phyloP scores from a whole-genome alignment of 2,113 vertebrate genomes.

The Onychorhynchus coronatus region DNA sequence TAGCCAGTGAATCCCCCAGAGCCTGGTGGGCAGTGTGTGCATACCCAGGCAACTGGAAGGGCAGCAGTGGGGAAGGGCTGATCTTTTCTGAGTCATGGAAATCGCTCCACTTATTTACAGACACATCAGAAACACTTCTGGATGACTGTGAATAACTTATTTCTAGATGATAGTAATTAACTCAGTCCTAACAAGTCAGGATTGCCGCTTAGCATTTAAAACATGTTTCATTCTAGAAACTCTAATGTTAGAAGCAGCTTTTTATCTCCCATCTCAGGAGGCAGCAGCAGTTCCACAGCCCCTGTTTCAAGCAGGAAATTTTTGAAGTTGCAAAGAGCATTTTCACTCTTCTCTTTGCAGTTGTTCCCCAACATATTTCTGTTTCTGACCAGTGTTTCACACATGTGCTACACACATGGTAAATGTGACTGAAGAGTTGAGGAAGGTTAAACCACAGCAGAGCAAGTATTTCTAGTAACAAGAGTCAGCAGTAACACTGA shows the following conservation, averaged over 20 bases:
- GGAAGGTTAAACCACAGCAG: not conserved
- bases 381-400: not conserved
- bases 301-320: not conserved
- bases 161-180: constrained; percentile 59
- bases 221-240: not conserved
- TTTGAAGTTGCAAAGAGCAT: not conserved
- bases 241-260: not conserved
- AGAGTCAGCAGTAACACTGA: not conserved
- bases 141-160: constrained; percentile 32
- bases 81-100: not conserved
- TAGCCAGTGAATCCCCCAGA: not conserved
- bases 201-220: constrained; percentile 24
- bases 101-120: constrained; percentile 12
- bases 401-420: not conserved
- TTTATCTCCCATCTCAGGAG: not conserved
- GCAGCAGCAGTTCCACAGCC: not conserved
- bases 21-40: not conserved
- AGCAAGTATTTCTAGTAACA: not conserved
- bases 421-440: not conserved
- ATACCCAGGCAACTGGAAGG: not conserved
- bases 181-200: constrained; percentile 46
- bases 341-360: not conserved
- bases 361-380: not conserved
- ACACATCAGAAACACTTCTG: constrained; percentile 31
- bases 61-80: not conserved